A percentile compares a stretch with the other conserved stretches of the same genome.
Evolutionary conservation across 2,797 vertebrate species (phyloP).

Genomic region (Danio aesculapii): DNA sequence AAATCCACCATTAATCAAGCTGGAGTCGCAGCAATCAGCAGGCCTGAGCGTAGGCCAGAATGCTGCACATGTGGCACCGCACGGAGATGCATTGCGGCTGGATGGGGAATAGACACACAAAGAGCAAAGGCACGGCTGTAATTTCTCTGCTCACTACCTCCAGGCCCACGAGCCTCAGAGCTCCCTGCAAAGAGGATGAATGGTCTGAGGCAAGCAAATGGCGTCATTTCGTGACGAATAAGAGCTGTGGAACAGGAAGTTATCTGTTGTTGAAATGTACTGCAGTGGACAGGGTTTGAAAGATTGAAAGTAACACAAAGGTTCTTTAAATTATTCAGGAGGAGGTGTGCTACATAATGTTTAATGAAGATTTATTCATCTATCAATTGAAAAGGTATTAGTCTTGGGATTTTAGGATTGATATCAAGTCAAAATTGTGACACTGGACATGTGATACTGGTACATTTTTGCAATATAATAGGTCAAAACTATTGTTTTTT

Average conservation of each 20-base stretch:
- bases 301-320: no score
- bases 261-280: constrained; percentile 10
- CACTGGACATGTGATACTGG: no score
- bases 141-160: constrained; percentile 30
- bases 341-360: no score
- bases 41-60: constrained; percentile 62
- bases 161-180: neutral
- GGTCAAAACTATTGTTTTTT: no score
- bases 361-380: no score
- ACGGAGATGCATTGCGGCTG: constrained; percentile 55
- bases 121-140: constrained; percentile 20
- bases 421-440: no score
- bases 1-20: constrained; percentile 72
- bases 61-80: constrained; percentile 58
- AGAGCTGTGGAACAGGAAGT: neutral
- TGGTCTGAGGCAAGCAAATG: constrained; percentile 39
- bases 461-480: no score
- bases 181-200: constrained; percentile 12
- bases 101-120: constrained; percentile 59
- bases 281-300: no score
- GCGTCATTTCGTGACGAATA: constrained; percentile 4
- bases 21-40: constrained; percentile 60
- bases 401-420: no score
- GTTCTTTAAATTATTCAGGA: no score
- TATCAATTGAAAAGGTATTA: no score